Percentiles rank a stretch among this genome's conserved stretches.
These are phyloP conservation scores for Pangasius krempfi DNA, from an alignment of 2,797 vertebrate genomes.

Conservation along the genomic window DNA sequence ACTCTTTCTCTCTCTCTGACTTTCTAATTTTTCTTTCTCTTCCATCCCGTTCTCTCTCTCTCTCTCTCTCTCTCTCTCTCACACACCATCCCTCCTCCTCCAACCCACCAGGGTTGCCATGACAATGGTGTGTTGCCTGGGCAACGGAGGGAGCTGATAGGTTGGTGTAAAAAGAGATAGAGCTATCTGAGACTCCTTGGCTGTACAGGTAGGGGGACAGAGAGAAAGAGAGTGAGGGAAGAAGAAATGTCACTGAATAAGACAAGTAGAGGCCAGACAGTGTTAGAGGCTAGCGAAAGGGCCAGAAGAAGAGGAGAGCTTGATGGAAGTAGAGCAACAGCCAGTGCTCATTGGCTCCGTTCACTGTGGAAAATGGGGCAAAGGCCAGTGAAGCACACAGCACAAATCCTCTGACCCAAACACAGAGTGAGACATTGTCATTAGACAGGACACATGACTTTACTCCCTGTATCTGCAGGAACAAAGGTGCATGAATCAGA, in stretches of 20 bases:
- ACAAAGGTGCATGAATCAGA: constrained; percentile 13
- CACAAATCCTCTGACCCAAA: constrained; percentile 5
- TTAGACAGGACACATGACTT: constrained; percentile 12
- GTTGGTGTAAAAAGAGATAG: constrained; percentile 66
- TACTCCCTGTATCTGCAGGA: constrained; percentile 8
- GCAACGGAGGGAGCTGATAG: constrained; percentile 66
- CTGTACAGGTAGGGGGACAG: constrained; percentile 40
- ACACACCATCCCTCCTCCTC: constrained; percentile 16
- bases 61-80: constrained; percentile 20
- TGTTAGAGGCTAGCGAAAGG: constrained; percentile 18
- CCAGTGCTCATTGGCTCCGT: not conserved
- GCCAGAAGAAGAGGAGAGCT: constrained; percentile 9
- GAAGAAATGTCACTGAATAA: constrained; percentile 29
- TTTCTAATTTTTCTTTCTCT: constrained; percentile 39
- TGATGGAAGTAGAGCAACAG: constrained; percentile 5
- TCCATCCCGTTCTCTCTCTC: constrained; percentile 41
- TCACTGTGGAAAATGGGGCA: constrained; percentile 7
- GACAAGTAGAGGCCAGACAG: constrained; percentile 2
- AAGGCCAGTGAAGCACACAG: constrained; percentile 18
- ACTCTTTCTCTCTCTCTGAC: constrained; percentile 32
- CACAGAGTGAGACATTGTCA: not conserved
- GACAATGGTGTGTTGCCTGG: constrained; percentile 65
- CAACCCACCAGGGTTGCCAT: constrained; percentile 69
- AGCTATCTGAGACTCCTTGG: constrained; percentile 57
- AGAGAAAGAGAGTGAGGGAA: constrained; percentile 31